Evolutionary conservation across 1,140 invertebrate species (phyloP).

Genomic region (Drosophila saltans): DNA sequence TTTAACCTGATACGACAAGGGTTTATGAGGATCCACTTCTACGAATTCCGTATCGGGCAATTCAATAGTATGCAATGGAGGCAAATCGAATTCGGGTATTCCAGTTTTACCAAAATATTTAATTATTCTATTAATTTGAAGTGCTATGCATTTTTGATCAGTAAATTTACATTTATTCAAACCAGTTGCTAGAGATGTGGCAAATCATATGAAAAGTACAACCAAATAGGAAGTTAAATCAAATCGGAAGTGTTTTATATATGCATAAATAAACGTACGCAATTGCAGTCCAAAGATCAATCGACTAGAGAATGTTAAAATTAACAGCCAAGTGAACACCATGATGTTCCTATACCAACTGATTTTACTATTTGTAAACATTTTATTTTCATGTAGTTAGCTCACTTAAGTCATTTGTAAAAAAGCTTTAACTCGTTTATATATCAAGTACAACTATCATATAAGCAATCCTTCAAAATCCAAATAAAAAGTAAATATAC

Average conservation of each 20-base stretch:
- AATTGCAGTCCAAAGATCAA: not conserved
- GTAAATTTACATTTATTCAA: not conserved
- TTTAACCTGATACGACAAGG: not conserved
- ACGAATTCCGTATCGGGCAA: not conserved
- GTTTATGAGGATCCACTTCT: not conserved
- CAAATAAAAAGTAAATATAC: too few species aligned
- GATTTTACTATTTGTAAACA: not conserved
- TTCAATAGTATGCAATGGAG: not conserved
- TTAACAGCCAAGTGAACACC: not conserved
- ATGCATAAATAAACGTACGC: not conserved
- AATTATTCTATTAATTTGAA: not conserved
- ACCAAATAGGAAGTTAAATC: not conserved
- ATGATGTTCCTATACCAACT: not conserved
- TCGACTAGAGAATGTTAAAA: not conserved
- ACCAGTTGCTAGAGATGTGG: not conserved
- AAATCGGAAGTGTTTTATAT: not conserved
- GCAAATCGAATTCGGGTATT: not conserved
- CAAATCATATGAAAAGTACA: not conserved
- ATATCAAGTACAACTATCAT: not conserved
- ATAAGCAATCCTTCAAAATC: too few species aligned
- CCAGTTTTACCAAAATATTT: not conserved
- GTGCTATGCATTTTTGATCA: slow-evolving; percentile 6
- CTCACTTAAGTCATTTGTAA: not conserved
- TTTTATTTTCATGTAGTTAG: not conserved
- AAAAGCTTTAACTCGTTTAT: slow-evolving; percentile 5